Percentiles rank a stretch among this genome's conserved stretches.
Evolutionary conservation across 2,113 vertebrate genomes (phyloP).

Genomic region (Baryphthengus martii): DNA sequence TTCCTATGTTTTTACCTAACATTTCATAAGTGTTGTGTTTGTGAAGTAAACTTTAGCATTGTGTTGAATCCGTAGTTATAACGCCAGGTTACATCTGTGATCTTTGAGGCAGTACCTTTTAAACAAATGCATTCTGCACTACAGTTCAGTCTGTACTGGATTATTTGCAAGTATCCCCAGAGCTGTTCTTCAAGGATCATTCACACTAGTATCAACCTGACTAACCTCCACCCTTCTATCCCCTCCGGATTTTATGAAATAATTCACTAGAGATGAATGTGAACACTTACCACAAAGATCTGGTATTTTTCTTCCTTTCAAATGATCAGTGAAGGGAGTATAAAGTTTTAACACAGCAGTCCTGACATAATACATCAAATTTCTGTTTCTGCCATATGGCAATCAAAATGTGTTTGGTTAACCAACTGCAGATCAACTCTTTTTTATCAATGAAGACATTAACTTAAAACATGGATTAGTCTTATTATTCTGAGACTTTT

Average conservation of each 20-base stretch:
- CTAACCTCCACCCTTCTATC: not conserved
- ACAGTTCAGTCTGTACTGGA: not conserved
- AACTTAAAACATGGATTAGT: not conserved
- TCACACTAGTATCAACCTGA: not conserved
- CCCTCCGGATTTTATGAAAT: not conserved
- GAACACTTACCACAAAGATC: not conserved
- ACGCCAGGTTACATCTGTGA: not conserved
- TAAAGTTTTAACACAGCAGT: not conserved
- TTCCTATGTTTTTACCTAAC: constrained; percentile 5
- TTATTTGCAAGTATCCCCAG: not conserved
- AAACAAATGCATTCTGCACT: not conserved
- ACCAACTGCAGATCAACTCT: not conserved
- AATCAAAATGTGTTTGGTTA: not conserved
- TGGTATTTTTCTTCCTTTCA: not conserved
- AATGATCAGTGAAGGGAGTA: not conserved
- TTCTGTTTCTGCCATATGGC: not conserved
- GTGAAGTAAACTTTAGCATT: not conserved
- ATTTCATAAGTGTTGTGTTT: not conserved
- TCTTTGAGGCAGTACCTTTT: not conserved
- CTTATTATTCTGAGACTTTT: not conserved
- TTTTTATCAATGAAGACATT: not conserved
- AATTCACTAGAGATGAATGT: not conserved
- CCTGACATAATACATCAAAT: not conserved
- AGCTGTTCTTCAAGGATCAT: not conserved
- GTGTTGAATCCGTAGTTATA: not conserved